Conservation (phyloP, 2,888 invertebrate species). For the Melanchra persicariae region DNA sequence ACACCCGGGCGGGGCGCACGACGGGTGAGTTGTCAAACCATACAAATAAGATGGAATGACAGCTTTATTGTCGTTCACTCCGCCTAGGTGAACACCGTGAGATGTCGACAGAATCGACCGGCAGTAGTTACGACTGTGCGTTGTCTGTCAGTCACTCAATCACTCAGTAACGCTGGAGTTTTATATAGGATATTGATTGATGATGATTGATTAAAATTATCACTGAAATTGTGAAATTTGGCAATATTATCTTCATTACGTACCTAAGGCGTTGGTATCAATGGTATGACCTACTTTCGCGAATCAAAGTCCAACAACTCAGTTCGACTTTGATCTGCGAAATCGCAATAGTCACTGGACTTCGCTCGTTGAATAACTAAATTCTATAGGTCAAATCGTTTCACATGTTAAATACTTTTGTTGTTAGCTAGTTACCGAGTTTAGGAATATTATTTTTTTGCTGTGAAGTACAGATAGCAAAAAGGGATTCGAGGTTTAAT, state of each 20-base stretch:
- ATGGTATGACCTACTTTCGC: conserved; percentile 1
- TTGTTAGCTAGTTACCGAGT: not conserved
- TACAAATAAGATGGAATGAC: no score
- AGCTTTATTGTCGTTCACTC: no score
- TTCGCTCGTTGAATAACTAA: not conserved
- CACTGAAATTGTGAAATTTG: not conserved
- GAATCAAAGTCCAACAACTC: conserved; percentile 12
- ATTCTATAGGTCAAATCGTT: not conserved
- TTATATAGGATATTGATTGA: no score
- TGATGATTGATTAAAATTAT: conserved; percentile 2
- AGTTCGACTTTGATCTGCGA: conserved; percentile 4
- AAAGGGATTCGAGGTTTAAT: no score
- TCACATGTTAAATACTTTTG: not conserved
- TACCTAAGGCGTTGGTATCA: not conserved
- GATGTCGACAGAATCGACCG: no score
- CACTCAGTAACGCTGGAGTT: no score
- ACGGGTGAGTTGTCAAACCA: no score
- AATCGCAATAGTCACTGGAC: conserved; percentile 15
- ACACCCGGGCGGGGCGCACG: no score
- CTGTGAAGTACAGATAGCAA: no score
- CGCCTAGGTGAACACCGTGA: no score
- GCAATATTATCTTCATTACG: not conserved
- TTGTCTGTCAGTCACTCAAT: no score
- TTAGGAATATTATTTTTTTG: not conserved
- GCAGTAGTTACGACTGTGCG: no score